phyloP scores from a whole-genome alignment of 2,113 vertebrate genomes.

The Tor tambroides region DNA sequence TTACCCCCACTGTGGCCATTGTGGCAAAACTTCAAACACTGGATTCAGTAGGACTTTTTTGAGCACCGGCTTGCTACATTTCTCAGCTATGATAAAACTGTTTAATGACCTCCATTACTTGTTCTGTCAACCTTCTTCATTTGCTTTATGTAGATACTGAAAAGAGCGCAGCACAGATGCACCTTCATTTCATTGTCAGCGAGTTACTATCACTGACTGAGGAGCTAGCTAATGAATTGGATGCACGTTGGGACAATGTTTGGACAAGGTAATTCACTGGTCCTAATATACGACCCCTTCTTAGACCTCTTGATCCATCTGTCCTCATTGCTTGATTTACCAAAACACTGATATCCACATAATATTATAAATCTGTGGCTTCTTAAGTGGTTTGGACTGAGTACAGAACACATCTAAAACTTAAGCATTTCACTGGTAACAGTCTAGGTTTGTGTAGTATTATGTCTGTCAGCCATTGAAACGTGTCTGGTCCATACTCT shows the following conservation, averaged over 20 bases:
- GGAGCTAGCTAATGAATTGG: constrained; percentile 45
- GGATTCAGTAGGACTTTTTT: background rate
- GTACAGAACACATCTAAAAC: constrained; percentile 49
- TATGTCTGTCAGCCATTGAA: constrained; percentile 45
- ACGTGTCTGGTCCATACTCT: constrained; percentile 39
- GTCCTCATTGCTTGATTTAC: constrained; percentile 54
- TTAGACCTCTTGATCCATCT: constrained; percentile 42
- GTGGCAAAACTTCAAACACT: constrained; percentile 19
- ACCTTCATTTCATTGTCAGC: background rate
- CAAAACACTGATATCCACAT: constrained; percentile 51
- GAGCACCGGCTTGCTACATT: background rate
- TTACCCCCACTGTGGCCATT: background rate
- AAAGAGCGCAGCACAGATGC: background rate
- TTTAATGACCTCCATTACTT: constrained; percentile 16
- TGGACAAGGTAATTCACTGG: constrained; percentile 53
- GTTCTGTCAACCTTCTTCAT: background rate
- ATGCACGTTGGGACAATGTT: constrained; percentile 35
- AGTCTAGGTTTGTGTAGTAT: constrained; percentile 39
- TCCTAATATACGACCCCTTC: constrained; percentile 34
- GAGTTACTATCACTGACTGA: background rate
- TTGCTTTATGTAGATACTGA: background rate
- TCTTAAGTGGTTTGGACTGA: constrained; percentile 42
- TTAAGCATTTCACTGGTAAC: constrained; percentile 28
- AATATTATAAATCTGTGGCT: constrained; percentile 51
- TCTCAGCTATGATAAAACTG: background rate